phyloP scores from a whole-genome alignment of 2,113 vertebrate species.

The Oxyruncus cristatus region DNA sequence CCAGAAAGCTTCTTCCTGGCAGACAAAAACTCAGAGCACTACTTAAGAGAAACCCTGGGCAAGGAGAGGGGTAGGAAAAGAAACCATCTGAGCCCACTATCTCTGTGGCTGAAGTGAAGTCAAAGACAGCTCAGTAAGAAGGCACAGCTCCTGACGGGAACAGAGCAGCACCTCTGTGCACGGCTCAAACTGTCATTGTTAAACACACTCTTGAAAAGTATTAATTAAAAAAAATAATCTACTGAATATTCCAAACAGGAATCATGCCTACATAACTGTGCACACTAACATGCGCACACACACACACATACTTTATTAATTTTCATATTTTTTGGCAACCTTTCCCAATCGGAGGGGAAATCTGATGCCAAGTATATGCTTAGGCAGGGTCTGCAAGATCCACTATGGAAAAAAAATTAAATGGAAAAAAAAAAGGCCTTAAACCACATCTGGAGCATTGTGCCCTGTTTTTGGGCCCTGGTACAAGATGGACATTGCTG shows the following conservation, averaged over 20 bases:
- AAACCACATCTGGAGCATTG: background rate
- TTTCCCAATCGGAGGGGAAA: background rate
- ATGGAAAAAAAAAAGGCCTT: background rate
- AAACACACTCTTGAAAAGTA: background rate
- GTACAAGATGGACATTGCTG: background rate
- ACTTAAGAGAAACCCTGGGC: background rate
- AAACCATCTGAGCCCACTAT: background rate
- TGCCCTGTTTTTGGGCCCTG: background rate
- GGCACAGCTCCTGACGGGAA: accelerated
- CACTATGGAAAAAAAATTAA: background rate
- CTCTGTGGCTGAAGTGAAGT: background rate
- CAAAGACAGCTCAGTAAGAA: background rate
- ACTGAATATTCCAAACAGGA: background rate
- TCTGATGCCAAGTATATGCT: background rate
- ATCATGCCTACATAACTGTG: background rate
- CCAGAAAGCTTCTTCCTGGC: background rate
- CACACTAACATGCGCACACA: background rate
- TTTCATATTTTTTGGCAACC: background rate
- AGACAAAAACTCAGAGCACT: background rate
- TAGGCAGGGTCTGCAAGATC: background rate
- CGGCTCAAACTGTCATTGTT: background rate
- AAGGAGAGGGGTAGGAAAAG: background rate
- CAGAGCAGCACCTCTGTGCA: background rate
- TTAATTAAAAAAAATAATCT: background rate
- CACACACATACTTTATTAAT: background rate